Evolutionary conservation across 2,888 invertebrate species (phyloP).

Genomic region (Morpho deidamia): DNA sequence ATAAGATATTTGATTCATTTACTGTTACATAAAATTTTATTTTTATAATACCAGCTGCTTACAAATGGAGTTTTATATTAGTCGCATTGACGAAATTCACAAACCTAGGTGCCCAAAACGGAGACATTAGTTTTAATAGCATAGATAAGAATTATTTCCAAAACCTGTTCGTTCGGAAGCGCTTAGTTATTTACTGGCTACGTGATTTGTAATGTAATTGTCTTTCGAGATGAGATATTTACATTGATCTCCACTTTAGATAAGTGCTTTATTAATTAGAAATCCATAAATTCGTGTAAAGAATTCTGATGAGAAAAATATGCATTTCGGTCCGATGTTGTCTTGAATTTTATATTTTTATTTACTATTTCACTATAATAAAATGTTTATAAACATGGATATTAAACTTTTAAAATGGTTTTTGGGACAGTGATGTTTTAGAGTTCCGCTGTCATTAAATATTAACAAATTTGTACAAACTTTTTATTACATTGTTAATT

Average conservation of each 20-base stretch:
- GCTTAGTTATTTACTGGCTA: slow-evolving; percentile 26
- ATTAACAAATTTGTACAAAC: too few relatives aligned
- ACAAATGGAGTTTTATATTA: slow-evolving; percentile 16
- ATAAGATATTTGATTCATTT: too few relatives aligned
- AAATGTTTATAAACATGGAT: slow-evolving; percentile 2
- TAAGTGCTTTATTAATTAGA: slow-evolving; percentile 31
- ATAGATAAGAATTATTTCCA: slow-evolving; percentile 27
- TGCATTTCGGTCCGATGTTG: slow-evolving; percentile 7
- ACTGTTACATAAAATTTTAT: background rate
- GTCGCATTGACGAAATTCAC: slow-evolving; percentile 17
- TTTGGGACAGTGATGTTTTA: background rate
- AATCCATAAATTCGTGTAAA: slow-evolving; percentile 28
- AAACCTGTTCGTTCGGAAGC: slow-evolving; percentile 25
- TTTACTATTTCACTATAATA: slow-evolving; percentile 3
- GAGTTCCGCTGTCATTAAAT: background rate
- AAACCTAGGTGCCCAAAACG: slow-evolving; percentile 31
- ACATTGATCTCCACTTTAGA: slow-evolving; percentile 31
- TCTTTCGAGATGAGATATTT: slow-evolving; percentile 28
- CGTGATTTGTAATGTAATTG: slow-evolving; percentile 32
- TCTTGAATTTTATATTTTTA: slow-evolving; percentile 8
- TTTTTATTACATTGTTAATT: too few relatives aligned
- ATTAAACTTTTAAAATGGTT: slow-evolving; percentile 1
- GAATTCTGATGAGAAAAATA: slow-evolving; percentile 25
- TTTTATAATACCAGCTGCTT: slow-evolving; percentile 2
- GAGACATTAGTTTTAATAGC: slow-evolving; percentile 30